These are phyloP conservation scores for Neopipo cinnamomea DNA, from an alignment of 2,113 vertebrate species.

Conservation along the genomic window DNA sequence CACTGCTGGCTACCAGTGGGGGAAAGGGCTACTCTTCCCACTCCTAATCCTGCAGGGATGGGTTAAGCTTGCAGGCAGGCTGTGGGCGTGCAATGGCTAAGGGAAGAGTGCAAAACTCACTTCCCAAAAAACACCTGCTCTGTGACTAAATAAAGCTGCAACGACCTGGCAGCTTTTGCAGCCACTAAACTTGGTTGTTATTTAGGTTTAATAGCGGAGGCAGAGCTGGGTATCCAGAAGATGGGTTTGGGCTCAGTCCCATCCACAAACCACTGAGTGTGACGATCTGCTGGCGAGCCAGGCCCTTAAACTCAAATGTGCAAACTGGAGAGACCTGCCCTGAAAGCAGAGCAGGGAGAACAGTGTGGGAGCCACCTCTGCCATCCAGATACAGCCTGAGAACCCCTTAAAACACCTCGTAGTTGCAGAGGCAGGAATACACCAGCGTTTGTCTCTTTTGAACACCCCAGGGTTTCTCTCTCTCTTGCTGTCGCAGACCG, in stretches of 20 bases:
- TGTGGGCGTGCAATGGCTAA: not conserved
- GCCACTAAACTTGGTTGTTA: not conserved
- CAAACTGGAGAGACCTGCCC: not conserved
- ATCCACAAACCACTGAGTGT: not conserved
- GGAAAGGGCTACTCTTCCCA: not conserved
- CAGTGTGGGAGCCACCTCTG: not conserved
- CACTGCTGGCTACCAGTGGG: not conserved
- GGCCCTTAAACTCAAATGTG: not conserved
- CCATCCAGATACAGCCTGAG: not conserved
- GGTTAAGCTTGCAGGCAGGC: not conserved
- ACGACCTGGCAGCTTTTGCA: not conserved
- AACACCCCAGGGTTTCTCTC: not conserved
- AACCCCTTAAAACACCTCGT: not conserved
- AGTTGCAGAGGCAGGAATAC: not conserved
- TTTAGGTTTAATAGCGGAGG: not conserved
- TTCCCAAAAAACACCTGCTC: not conserved
- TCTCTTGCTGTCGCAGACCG: not conserved
- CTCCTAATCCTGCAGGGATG: not conserved
- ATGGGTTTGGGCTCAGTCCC: not conserved
- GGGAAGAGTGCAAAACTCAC: not conserved
- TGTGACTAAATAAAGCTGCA: not conserved
- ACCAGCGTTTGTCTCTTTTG: not conserved
- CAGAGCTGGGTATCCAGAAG: not conserved
- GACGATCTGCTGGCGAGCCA: not conserved
- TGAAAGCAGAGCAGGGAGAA: not conserved